Percentiles rank a stretch among this genome's conserved stretches.
Evolutionary conservation across 2,113 vertebrate genomes (phyloP).

Genomic region (Spheniscus mendiculus): DNA sequence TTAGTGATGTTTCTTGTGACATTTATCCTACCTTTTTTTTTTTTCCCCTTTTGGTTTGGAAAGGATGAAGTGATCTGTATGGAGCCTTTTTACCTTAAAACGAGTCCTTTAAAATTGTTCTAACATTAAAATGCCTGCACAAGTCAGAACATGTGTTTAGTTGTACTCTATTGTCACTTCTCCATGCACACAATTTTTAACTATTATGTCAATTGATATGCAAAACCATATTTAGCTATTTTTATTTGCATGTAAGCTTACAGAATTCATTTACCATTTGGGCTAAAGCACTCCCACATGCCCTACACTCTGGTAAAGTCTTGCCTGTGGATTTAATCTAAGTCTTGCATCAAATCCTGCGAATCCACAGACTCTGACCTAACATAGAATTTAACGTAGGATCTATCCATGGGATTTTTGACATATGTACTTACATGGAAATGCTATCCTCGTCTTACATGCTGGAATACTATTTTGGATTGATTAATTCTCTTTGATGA

Average conservation of each 20-base stretch:
- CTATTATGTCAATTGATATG: constrained; percentile 69
- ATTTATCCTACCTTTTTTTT: constrained; percentile 73
- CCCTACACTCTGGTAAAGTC: neutral
- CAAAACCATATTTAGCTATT: constrained; percentile 73
- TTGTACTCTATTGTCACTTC: constrained; percentile 49
- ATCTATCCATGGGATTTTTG: constrained; percentile 41
- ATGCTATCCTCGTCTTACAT: constrained; percentile 54
- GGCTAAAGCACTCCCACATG: constrained; percentile 55
- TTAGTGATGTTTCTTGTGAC: constrained; percentile 75
- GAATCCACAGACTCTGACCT: constrained; percentile 48
- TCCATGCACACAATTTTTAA: constrained; percentile 53
- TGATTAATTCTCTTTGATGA: constrained; percentile 74
- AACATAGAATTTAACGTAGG: constrained; percentile 41
- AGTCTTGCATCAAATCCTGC: constrained; percentile 46
- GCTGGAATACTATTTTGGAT: constrained; percentile 50
- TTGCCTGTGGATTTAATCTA: constrained; percentile 56
- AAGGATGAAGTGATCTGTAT: constrained; percentile 58
- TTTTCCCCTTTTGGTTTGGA: constrained; percentile 50
- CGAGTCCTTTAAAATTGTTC: constrained; percentile 32
- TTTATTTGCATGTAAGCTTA: constrained; percentile 72
- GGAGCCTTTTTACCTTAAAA: constrained; percentile 58
- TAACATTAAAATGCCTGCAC: constrained; percentile 12
- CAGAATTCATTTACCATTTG: constrained; percentile 67
- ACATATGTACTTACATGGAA: constrained; percentile 57
- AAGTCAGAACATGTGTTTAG: constrained; percentile 64